Evolutionary conservation across 92 coral and sea anemone species (phyloP).

Genomic region (Actinostola sp.): DNA sequence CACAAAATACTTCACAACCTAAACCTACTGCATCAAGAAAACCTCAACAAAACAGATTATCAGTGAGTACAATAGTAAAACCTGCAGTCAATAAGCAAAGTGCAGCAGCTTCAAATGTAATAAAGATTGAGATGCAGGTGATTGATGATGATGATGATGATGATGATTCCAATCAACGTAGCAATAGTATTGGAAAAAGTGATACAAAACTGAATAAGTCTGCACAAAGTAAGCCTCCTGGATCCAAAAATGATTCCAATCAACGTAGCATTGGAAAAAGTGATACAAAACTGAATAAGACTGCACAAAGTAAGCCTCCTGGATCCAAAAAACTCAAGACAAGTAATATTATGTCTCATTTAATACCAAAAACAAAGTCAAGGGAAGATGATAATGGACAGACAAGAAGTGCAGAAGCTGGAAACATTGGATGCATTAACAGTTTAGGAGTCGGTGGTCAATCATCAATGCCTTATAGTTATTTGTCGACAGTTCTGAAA

Average conservation of each 20-base stretch:
- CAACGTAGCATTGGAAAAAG: too few species aligned
- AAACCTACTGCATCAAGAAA: background rate
- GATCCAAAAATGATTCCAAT: too few species aligned
- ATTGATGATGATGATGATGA: too few species aligned
- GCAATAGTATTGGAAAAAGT: background rate
- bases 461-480: conserved; percentile 41
- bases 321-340: background rate
- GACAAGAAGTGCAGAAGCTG: background rate
- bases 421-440: background rate
- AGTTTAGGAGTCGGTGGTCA: background rate
- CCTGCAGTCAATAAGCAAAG: background rate
- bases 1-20: background rate
- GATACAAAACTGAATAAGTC: too few species aligned
- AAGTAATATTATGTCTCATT: background rate
- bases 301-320: background rate
- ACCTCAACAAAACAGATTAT: background rate
- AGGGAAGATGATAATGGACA: background rate
- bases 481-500: conserved; percentile 41
- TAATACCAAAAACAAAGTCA: background rate
- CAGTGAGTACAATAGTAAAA: background rate
- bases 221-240: too few species aligned
- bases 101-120: background rate
- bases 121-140: background rate
- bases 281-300: background rate
- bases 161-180: background rate